Conservation (phyloP, 2,113 vertebrate species). For the Thermophis baileyi region DNA sequence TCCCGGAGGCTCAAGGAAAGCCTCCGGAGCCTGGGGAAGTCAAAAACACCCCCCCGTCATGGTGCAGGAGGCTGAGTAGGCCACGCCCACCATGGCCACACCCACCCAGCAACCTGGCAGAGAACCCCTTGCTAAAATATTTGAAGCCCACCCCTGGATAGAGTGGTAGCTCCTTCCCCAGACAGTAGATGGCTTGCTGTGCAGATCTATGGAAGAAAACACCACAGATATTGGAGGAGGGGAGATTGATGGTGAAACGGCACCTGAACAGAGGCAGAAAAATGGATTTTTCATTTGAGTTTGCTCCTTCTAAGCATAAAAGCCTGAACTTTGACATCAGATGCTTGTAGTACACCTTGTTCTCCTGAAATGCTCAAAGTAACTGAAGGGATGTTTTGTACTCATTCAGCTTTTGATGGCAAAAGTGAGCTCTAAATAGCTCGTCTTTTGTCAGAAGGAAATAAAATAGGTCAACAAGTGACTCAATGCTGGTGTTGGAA, state of each 20-base stretch:
- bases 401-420: constrained; percentile 2
- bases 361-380: constrained; percentile 23
- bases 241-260: not conserved
- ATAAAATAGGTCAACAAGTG: constrained; percentile 23
- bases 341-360: constrained; percentile 24
- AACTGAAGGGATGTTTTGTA: constrained; percentile 7
- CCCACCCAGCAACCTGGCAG: too few relatives aligned
- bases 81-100: too few relatives aligned
- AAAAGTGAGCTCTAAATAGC: constrained; percentile 22
- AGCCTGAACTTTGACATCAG: constrained; percentile 9
- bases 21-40: too few relatives aligned
- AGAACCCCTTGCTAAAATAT: too few relatives aligned
- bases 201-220: not conserved
- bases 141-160: not conserved
- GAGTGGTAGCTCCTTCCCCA: not conserved
- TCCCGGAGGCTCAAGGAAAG: too few relatives aligned
- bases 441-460: not conserved
- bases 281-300: not conserved
- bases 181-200: not conserved
- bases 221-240: not conserved
- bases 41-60: too few relatives aligned
- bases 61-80: too few relatives aligned
- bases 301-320: constrained; percentile 7
- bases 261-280: not conserved
- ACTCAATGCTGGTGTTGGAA: not conserved